Percentiles rank a stretch among this genome's conserved stretches.
These are phyloP conservation scores for Virgularia gustaviana DNA, from an alignment of 92 coral and sea anemone species.

Conservation along the genomic window DNA sequence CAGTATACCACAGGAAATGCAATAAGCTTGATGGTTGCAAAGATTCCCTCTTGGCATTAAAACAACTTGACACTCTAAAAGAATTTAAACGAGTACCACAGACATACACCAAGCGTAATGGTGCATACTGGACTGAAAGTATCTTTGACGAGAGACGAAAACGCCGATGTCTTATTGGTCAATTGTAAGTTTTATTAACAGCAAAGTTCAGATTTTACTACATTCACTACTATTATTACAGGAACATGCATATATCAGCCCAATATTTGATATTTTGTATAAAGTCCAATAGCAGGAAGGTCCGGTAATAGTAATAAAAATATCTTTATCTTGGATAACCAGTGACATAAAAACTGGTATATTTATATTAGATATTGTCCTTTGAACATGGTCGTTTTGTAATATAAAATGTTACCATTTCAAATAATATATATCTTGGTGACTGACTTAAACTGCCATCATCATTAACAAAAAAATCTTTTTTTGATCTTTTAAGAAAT, in stretches of 20 bases:
- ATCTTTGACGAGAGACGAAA: slow-evolving; percentile 25
- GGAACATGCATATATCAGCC: too few species aligned
- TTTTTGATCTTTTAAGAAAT: slow-evolving; percentile 16
- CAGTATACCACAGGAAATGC: slow-evolving; percentile 1
- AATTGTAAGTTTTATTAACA: slow-evolving; percentile 2
- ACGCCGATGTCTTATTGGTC: slow-evolving; percentile 11
- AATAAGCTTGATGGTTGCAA: slow-evolving; percentile 3
- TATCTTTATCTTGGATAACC: too few species aligned
- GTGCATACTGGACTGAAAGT: slow-evolving; percentile 23
- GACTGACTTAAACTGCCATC: slow-evolving; percentile 30
- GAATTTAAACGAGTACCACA: slow-evolving; percentile 1
- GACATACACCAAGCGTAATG: slow-evolving; percentile 16
- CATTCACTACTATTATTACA: too few species aligned
- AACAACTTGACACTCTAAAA: slow-evolving; percentile 18
- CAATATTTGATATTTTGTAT: too few species aligned
- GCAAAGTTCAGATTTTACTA: too few species aligned
- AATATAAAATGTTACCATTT: slow-evolving; percentile 24
- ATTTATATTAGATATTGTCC: too few species aligned
- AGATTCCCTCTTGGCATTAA: slow-evolving; percentile 23
- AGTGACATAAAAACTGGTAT: too few species aligned
- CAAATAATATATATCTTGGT: slow-evolving; percentile 27
- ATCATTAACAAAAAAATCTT: slow-evolving; percentile 11
- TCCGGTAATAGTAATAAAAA: too few species aligned
- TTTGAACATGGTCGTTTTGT: slow-evolving; percentile 29
- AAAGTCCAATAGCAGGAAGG: too few species aligned